Conservation (phyloP, 92 coral and sea anemone genomes). For the Parazoanthus swiftii region DNA sequence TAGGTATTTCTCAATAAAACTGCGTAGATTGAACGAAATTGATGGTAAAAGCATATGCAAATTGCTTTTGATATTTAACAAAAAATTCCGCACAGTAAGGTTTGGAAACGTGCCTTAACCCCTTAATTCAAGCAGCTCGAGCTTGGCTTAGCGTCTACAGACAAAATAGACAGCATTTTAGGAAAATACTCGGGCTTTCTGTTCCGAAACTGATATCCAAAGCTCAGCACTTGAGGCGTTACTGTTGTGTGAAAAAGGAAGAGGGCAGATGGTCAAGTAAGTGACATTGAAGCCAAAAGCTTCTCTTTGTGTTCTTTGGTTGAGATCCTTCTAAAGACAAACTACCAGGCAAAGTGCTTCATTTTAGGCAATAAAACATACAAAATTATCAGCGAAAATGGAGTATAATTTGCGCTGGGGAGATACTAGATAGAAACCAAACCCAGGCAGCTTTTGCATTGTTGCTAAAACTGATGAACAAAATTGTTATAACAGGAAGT, state of each 20-base stretch:
- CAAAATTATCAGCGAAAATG: too few relatives aligned
- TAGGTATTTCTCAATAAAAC: background rate
- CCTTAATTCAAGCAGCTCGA: background rate
- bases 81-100: background rate
- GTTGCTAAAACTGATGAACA: background rate
- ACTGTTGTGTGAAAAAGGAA: too few relatives aligned
- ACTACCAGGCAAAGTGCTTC: background rate
- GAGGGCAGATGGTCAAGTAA: background rate
- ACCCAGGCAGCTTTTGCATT: background rate
- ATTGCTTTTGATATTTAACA: background rate
- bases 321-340: background rate
- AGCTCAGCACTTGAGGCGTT: too few relatives aligned
- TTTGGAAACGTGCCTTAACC: background rate
- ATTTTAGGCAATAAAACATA: background rate
- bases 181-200: too few relatives aligned
- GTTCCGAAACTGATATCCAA: too few relatives aligned
- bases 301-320: background rate
- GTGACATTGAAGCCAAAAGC: background rate
- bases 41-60: background rate
- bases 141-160: too few relatives aligned
- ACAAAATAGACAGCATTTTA: too few relatives aligned
- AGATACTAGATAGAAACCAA: background rate
- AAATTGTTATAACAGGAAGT: background rate
- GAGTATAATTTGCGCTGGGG: background rate
- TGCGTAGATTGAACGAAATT: slow-evolving; percentile 23